Base-by-base conservation (phyloP, 2,888 invertebrate genomes). In the Ophioninae sp. region DNA sequence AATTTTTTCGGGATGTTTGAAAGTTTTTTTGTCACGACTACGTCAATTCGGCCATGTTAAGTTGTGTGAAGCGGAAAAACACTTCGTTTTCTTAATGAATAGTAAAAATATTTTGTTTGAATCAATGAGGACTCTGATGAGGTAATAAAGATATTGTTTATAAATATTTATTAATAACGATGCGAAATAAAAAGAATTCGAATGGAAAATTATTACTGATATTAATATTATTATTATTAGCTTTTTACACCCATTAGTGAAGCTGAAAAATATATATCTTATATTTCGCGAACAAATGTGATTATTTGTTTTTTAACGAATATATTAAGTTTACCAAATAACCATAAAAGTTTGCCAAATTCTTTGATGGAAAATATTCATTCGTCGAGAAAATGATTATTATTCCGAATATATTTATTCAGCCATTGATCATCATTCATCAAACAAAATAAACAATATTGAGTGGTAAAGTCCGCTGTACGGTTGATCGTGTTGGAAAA, bases 401-500 rank as follows among this genome's bases (percentile, higher is more conserved):
- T 51, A 6, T 13, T 51, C 30, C 13, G 17, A 17, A 51, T 6
- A 51, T 51, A 41, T 41, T 41, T 41, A 41, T 41, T 5, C 13
- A 51, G 5, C 17, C 51, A 17, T 58, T 39, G 2, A 58, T 13
- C 39, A 41, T 37, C 5, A 58, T 71, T 37, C 9, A 71, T 58
- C 37, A 22, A 30, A 30, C 37, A 20, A 59, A 71, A 30, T 39
- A 6, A 17, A 51, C 13, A 51, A 51, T 51, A 51, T 51, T 51
- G 13, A 51, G 6, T 30, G 30, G 17, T 6, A 6, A 64, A 17
- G 23, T 37, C 5, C 3, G 7, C 13, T 30, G 30, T 58, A 10
- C 20, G n/a, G 37, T 56, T 20, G 30, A 71, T 37, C 8, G 71
- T 37, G 59, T 63, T 13, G 51, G 22, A 64, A 74, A 23, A 64